Evolutionary conservation across 2,113 vertebrate species (phyloP).

Genomic region (Ailurus styani): DNA sequence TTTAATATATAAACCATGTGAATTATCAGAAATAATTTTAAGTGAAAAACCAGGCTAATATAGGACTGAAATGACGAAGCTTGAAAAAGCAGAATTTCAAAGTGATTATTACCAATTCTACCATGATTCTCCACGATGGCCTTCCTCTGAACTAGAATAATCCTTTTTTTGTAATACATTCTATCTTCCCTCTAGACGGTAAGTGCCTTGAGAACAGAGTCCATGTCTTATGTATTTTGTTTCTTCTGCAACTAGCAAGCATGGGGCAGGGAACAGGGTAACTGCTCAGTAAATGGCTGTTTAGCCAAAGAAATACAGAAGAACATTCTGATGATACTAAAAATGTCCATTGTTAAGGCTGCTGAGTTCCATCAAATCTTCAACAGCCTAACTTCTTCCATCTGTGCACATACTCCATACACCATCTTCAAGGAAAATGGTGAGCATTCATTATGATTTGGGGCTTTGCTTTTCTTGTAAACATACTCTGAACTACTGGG

Average conservation of each 20-base stretch:
- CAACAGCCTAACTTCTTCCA: background rate
- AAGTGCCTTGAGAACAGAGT: background rate
- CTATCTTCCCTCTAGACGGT: background rate
- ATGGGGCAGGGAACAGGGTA: background rate
- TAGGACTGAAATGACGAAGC: background rate
- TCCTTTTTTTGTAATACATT: background rate
- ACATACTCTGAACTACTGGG: background rate
- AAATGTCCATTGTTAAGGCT: too few species aligned
- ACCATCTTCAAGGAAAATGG: background rate
- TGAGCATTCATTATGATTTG: background rate
- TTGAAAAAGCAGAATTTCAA: background rate
- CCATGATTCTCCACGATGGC: background rate
- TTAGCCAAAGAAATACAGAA: background rate
- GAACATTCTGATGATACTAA: background rate
- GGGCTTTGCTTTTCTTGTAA: background rate
- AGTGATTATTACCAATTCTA: background rate
- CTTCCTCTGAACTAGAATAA: background rate
- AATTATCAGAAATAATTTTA: background rate
- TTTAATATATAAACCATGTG: background rate
- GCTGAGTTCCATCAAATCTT: background rate
- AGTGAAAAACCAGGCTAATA: background rate
- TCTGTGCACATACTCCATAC: too few species aligned
- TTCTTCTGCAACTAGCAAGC: background rate
- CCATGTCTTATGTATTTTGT: background rate
- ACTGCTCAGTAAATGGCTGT: background rate